Evolutionary conservation across 2,113 vertebrate species (phyloP).

Genomic region (Tragelaphus strepsiceros): DNA sequence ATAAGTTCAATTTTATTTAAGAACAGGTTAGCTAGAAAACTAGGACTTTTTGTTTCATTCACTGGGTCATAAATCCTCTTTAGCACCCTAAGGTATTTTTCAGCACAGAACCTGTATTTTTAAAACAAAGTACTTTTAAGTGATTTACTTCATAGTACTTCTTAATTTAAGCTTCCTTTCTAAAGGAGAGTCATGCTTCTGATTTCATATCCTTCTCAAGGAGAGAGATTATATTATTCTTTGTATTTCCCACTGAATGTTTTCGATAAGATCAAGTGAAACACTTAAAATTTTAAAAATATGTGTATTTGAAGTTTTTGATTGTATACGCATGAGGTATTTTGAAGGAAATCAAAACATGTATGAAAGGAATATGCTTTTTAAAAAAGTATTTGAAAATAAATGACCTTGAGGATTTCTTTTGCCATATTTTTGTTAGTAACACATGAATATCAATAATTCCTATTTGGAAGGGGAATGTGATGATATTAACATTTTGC

Average conservation of each 20-base stretch:
- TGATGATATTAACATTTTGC: background rate
- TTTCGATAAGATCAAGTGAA: background rate
- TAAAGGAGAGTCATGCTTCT: background rate
- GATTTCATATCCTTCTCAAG: background rate
- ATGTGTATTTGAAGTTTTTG: background rate
- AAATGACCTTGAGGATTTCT: background rate
- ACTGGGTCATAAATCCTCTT: background rate
- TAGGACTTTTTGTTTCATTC: background rate
- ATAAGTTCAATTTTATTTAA: background rate
- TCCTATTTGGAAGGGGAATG: background rate
- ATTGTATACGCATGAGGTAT: background rate
- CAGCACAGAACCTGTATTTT: background rate
- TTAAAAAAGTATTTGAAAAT: conserved; percentile 8
- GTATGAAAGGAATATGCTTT: background rate
- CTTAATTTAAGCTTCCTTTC: background rate
- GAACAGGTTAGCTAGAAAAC: background rate
- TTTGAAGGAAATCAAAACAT: background rate
- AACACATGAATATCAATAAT: background rate
- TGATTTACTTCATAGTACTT: background rate
- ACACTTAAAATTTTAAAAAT: background rate
- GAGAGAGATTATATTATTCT: background rate
- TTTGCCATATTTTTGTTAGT: background rate
- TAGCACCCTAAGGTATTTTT: background rate
- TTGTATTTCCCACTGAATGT: background rate
- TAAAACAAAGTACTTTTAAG: background rate